Base-by-base conservation (phyloP, 2,888 invertebrate genomes). In the Xylocampa areola region DNA sequence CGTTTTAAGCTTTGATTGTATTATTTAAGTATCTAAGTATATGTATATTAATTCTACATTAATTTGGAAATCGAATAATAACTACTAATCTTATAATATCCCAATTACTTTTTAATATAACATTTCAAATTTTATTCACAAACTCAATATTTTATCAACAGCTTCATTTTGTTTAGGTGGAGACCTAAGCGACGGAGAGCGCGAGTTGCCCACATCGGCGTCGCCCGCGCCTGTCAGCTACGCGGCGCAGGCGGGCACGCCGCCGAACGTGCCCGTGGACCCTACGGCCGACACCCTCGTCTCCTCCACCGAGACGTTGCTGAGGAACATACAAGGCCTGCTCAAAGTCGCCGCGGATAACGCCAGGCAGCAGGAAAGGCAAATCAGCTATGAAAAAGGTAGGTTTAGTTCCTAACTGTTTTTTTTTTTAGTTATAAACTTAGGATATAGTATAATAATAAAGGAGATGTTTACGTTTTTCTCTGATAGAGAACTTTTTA, bases 371-470 rank as follows among this genome's bases (percentile, higher is more conserved):
- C 98, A 98, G 92, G 99, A 99, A 91, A 95, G 98, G 76, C 98
- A 99, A 93, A 97, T 98, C 92, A 98, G 97, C 95, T 97, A 98
- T 91, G 99, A 99, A 94, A 98, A 98, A 97, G 98, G 99, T 99
- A 94, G 92, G 83, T 64, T 4, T 11, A 11, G n/a, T n/a, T n/a
- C n/a, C n/a, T n/a, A n/a, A n/a, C n/a, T 7, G 23, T 11, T 23
- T 4, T 10, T 23, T 25, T 7, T 23, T 40, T 13, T 6, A 8
- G 8, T 43, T n/a, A 33, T 19, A n/a, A n/a, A n/a, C n/a, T n/a
- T n/a, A n/a, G n/a, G n/a, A n/a, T n/a, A n/a, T n/a, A n/a, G n/a
- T n/a, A n/a, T n/a, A n/a, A n/a, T n/a, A n/a, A n/a, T n/a, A n/a
- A n/a, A n/a, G n/a, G n/a, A n/a, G n/a, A n/a, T n/a, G n/a, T n/a